phyloP scores from a whole-genome alignment of 2,888 invertebrate genomes.

The Monochamus alternatus region DNA sequence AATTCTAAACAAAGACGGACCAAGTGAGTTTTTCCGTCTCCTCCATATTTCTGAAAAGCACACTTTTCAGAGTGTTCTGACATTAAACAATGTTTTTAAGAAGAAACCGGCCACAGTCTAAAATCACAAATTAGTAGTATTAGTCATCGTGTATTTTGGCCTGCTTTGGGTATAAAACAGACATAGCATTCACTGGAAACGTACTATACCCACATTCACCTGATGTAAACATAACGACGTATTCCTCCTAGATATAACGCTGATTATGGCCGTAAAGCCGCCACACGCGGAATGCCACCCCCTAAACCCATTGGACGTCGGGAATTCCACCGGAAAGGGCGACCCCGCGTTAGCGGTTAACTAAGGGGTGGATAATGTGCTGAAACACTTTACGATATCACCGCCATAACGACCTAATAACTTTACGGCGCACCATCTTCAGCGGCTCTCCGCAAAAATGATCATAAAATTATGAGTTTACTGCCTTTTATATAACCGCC shows the following conservation, averaged over 20 bases:
- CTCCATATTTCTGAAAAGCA: too few species aligned
- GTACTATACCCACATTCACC: neutral
- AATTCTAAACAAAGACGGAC: too few species aligned
- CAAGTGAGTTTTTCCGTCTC: too few species aligned
- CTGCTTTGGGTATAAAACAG: too few species aligned
- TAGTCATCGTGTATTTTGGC: too few species aligned
- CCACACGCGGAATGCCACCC: slow-evolving; percentile 23
- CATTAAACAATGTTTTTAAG: too few species aligned
- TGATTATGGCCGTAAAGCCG: neutral
- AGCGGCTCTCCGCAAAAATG: slow-evolving; percentile 51
- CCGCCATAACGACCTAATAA: slow-evolving; percentile 64
- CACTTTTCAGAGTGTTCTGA: too few species aligned
- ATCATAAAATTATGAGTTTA: slow-evolving; percentile 53
- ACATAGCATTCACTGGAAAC: neutral
- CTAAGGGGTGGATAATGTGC: slow-evolving; percentile 62
- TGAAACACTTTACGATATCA: slow-evolving; percentile 66
- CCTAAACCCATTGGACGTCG: slow-evolving; percentile 33
- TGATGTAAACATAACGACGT: neutral
- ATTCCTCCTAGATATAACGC: neutral
- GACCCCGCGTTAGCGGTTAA: slow-evolving; percentile 55
- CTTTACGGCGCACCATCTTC: slow-evolving; percentile 55
- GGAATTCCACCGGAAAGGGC: slow-evolving; percentile 36
- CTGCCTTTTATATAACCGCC: slow-evolving; percentile 43
- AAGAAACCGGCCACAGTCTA: too few species aligned
- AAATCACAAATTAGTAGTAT: too few species aligned